Percentiles rank a stretch among this genome's conserved stretches.
These are phyloP conservation scores for Sciurus carolinensis DNA, from an alignment of 2,797 vertebrate species.

Conservation along the genomic window DNA sequence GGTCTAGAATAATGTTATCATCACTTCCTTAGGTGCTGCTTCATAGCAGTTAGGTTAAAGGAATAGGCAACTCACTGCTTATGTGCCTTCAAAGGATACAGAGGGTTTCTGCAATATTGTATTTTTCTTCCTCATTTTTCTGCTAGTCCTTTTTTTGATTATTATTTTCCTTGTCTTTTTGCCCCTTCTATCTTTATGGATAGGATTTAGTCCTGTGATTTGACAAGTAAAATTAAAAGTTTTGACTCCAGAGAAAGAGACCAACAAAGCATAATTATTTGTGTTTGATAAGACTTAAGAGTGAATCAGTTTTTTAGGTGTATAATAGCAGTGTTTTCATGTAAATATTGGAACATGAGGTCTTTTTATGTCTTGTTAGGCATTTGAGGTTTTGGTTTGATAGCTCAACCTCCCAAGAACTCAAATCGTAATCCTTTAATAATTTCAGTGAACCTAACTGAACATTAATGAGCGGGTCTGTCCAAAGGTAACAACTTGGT, in stretches of 20 bases:
- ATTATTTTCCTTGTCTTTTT: background rate
- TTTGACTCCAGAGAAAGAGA: constrained; percentile 1
- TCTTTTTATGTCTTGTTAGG: background rate
- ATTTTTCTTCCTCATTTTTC: background rate
- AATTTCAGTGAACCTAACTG: background rate
- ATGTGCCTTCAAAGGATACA: background rate
- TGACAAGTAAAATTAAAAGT: background rate
- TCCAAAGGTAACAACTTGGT: background rate
- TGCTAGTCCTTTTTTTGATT: background rate
- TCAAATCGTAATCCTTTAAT: constrained; percentile 7
- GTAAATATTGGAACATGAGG: background rate
- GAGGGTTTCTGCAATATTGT: background rate
- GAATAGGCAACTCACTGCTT: background rate
- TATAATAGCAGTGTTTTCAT: background rate
- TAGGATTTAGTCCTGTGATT: background rate
- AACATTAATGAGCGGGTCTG: background rate
- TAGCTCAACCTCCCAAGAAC: background rate
- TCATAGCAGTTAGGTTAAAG: background rate
- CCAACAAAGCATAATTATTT: constrained; percentile 34
- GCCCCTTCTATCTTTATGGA: background rate
- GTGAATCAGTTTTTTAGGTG: background rate
- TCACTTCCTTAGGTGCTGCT: background rate
- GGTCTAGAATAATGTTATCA: background rate
- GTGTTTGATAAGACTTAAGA: background rate
- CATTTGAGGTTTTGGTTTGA: background rate